Base-by-base conservation (phyloP, 2,113 vertebrate genomes). In the Trogon surrucura region DNA sequence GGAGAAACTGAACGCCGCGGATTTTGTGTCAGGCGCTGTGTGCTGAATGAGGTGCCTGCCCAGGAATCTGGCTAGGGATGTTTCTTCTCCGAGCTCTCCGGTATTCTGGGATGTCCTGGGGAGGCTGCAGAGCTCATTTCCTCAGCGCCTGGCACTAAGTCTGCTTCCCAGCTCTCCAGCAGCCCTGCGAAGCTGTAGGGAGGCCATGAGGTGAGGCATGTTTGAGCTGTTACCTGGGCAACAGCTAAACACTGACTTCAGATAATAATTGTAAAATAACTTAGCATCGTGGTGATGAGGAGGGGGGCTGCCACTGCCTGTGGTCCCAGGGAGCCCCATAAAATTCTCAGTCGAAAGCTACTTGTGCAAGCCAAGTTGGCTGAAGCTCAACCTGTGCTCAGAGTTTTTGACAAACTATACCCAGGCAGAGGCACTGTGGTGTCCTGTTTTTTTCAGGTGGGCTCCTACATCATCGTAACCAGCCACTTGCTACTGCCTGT, bases 221-320 rank as follows among this genome's bases (percentile, higher is more conserved):
- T 96, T 97, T 97, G 94, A 94, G 94, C 77, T 26, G 96, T 97
- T 53, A 85, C 96, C 95, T 88, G 84, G 94, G 94, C 64, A 92
- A 97, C 93, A 45, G 88, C 89, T 86, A 97, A 97, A 97, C 95
- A 97, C 88, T 96, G 94, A 66, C 95, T 93, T 75, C 89, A 94
- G 88, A 81, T 73, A 29, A 51, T 69, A 36, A 50, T 75, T 74
- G 91, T 91, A 62, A 88, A 94, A 91, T 12, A 90, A 80, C 82
- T 90, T 21, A 6, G 8, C 67, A 5, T n/a, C 41, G 21, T 80
- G 70, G 64, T 1, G 2, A 47, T 29, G 86, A 64, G 75, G 50
- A 85, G 74, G 74, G 84, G 71, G 32, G 90, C 89, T 93, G 91
- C 94, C 86, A 16, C 87, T 94, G 93, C 91, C 75, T 32, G 0